These are phyloP conservation scores for Hormiphora californensis DNA, from an alignment of 37 sponge, comb jelly and placozoan species.

Conservation along the genomic window DNA sequence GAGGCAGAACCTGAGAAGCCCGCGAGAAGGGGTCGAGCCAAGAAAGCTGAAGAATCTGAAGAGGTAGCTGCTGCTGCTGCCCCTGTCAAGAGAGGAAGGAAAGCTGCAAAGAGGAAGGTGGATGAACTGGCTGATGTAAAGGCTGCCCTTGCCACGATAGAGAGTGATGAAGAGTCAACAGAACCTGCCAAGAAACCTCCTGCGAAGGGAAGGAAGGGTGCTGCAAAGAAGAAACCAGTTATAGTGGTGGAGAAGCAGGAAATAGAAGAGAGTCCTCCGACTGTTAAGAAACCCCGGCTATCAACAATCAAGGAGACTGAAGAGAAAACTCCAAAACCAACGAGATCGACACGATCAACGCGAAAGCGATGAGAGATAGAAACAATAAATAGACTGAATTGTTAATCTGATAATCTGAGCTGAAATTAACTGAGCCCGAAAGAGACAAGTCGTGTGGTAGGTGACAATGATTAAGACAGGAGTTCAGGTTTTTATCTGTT, in stretches of 20 bases:
- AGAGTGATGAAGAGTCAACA: background rate
- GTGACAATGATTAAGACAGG: too few species aligned
- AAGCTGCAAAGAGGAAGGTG: background rate
- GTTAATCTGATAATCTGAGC: too few species aligned
- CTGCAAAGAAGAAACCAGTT: background rate
- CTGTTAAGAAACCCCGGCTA: background rate
- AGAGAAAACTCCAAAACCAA: too few species aligned
- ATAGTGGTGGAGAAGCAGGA: background rate
- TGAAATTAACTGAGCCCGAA: too few species aligned
- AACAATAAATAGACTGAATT: too few species aligned
- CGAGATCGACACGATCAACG: too few species aligned
- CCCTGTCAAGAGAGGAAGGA: background rate
- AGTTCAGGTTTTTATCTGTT: too few species aligned
- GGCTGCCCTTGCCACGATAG: background rate
- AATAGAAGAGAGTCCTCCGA: background rate
- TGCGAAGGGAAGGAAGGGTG: background rate
- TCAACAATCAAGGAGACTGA: conserved; percentile 13
- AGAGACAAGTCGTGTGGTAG: too few species aligned
- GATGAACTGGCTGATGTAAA: background rate
- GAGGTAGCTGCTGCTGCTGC: too few species aligned
- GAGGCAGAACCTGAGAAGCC: background rate
- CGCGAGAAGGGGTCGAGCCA: too few species aligned
- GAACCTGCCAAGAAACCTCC: background rate
- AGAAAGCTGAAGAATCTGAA: too few species aligned
- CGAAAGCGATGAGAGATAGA: too few species aligned